Conservation (phyloP, 1,140 invertebrate species). For the Pteromalus puparum region DNA sequence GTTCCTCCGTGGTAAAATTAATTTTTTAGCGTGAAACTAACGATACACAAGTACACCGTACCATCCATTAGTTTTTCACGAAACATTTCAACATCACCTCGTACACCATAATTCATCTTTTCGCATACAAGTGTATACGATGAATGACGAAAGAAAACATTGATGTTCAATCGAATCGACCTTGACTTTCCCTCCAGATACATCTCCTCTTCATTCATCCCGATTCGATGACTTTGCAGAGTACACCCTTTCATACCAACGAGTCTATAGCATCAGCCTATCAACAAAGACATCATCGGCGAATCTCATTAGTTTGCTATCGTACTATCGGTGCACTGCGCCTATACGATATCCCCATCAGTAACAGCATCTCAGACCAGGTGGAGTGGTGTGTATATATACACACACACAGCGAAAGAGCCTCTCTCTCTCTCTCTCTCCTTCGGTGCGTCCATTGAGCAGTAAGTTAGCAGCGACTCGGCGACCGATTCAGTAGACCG, state of each 20-base stretch:
- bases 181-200: background rate
- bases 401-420: background rate
- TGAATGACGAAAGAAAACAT: background rate
- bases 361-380: background rate
- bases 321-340: background rate
- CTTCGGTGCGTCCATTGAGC: constrained; percentile 17
- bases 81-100: no score
- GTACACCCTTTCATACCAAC: background rate
- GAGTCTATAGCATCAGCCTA: no score
- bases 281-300: background rate
- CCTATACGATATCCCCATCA: background rate
- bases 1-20: no score
- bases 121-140: background rate
- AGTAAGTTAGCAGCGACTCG: background rate
- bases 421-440: background rate
- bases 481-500: constrained; percentile 35
- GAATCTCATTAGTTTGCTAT: background rate
- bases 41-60: no score
- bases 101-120: background rate
- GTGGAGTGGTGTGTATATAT: background rate
- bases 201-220: background rate
- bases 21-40: no score
- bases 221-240: background rate
- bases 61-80: no score
- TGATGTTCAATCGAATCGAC: background rate